Evolutionary conservation across 1,140 invertebrate genomes (phyloP).

Genomic region (Camponotus vicinus): DNA sequence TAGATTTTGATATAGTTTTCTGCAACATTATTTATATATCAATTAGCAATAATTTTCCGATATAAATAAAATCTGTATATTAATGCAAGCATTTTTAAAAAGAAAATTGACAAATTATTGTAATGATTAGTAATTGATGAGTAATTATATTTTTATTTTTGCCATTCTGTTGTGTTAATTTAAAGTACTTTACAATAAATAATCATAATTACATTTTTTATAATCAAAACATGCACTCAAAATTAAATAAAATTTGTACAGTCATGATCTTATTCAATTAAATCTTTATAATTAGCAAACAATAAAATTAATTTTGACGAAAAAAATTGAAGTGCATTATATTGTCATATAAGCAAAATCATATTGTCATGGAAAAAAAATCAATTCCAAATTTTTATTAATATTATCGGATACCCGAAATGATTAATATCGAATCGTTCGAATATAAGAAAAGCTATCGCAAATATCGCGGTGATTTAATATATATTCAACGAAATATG

Average conservation of each 20-base stretch:
- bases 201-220: not conserved
- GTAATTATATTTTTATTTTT: not conserved
- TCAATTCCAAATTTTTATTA: not conserved
- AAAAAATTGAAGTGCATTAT: not conserved
- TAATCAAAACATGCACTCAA: not conserved
- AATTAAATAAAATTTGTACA: not conserved
- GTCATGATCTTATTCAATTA: not conserved
- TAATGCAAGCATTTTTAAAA: not conserved
- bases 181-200: not conserved
- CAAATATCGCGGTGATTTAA: not conserved
- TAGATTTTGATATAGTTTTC: not conserved
- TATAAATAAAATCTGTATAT: not conserved
- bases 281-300: not conserved
- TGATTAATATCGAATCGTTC: not conserved
- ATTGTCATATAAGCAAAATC: not conserved
- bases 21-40: not conserved
- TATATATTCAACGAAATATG: not conserved
- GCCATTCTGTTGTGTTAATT: not conserved
- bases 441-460: not conserved
- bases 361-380: not conserved
- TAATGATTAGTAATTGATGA: too few species aligned
- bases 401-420: not conserved
- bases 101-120: not conserved
- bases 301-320: constrained; percentile 1
- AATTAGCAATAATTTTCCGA: not conserved